Base-by-base conservation (phyloP, 37 sponge, comb jelly and placozoan genomes). In the Aphrocallistes beatrix region DNA sequence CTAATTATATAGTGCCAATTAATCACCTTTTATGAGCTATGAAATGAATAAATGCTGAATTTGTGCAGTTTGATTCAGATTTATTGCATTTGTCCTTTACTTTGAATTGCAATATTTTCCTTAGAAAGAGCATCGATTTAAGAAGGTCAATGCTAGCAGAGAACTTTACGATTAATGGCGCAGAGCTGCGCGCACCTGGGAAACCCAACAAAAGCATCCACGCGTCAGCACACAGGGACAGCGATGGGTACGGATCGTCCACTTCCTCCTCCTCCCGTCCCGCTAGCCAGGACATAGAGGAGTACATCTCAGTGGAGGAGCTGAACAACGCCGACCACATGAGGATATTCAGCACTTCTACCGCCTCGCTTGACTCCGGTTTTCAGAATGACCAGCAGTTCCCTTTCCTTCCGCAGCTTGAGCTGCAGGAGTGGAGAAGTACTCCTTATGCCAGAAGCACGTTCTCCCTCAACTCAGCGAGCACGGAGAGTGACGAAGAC, bases 401-500 rank as follows among this genome's bases (percentile, higher is more conserved):
- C n/a, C 28, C 8, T 19, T 60, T 19, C 75, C n/a, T 60, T 60
- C 75, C 75, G n/a, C 10, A 60, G 6, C 21, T 60, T 3, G 75
- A 60, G 75, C n/a, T 60, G 34, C 75, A 19, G 3, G 75, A 60
- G n/a, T 60, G 75, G 75, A 6, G 3, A 13, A 19, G 75, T 8
- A 1, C n/a, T 30, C 6, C 28, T 13, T 60, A n/a, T n/a, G n/a
- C 75, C n/a, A 3, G 10, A 21, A 60, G 75, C n/a, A 32, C 21
- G 25, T 25, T 6, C 32, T 60, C 75, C 10, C 75, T 60, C 75
- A 30, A 19, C n/a, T 60, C 75, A 13, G 75, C 28, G 28, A 60
- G 75, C 75, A 60, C 75, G 6, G 75, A 60, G 75, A 60, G 75
- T 60, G 75, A 60, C 8, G 75, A 60, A 13, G 75, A 60, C n/a